Evolutionary conservation across 2,113 vertebrate species (phyloP).

Genomic region (Camelus bactrianus): DNA sequence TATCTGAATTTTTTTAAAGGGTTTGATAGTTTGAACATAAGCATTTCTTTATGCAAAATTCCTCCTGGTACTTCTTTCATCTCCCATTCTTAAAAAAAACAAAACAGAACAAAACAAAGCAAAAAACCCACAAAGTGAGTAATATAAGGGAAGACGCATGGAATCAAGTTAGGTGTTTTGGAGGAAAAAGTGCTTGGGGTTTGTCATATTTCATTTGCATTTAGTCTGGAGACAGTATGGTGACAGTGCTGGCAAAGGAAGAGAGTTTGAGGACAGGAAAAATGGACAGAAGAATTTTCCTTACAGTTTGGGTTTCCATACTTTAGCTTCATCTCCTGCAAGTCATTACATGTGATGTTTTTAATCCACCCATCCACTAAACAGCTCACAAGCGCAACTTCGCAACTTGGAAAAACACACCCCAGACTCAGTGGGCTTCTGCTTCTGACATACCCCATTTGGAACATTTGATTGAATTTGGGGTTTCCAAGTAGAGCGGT

Average conservation of each 20-base stretch:
- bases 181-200: background rate
- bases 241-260: slow-evolving; percentile 18
- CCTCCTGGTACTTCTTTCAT: background rate
- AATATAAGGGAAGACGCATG: background rate
- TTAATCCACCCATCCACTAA: background rate
- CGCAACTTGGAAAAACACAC: background rate
- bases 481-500: background rate
- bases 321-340: background rate
- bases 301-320: background rate
- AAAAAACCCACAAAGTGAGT: background rate
- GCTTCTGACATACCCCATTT: background rate
- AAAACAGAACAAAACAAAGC: background rate
- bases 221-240: background rate
- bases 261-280: background rate
- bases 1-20: background rate
- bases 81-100: background rate
- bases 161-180: background rate
- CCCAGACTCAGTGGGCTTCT: background rate
- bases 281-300: background rate
- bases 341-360: background rate
- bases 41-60: slow-evolving; percentile 26
- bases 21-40: background rate
- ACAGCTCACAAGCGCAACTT: background rate
- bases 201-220: background rate
- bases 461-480: background rate